Percentiles rank a stretch among this genome's conserved stretches.
These are phyloP conservation scores for mouse (Mus musculus) DNA, from an alignment of 2,113 vertebrate genomes.

Conservation along the genomic window DNA sequence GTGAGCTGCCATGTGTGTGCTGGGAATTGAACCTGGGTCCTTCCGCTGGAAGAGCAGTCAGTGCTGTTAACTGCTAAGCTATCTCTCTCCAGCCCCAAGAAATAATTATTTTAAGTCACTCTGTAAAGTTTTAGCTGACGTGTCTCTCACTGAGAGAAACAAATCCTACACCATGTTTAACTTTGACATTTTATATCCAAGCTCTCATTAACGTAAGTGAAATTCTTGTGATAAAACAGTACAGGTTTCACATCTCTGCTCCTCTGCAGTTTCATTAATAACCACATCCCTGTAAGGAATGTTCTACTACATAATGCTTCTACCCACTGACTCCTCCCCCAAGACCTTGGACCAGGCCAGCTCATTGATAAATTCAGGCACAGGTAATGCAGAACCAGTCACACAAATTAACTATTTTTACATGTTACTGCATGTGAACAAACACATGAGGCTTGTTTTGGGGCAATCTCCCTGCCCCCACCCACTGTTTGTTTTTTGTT, in stretches of 20 bases:
- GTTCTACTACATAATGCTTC: too few species aligned
- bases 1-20: neutral
- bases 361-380: neutral
- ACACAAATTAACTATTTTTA: neutral
- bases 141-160: neutral
- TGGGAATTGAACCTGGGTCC: neutral
- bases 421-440: neutral
- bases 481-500: neutral
- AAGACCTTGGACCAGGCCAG: neutral
- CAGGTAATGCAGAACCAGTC: neutral
- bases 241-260: neutral
- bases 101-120: neutral
- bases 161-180: neutral
- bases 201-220: neutral
- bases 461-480: too few species aligned
- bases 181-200: neutral
- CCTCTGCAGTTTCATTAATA: neutral
- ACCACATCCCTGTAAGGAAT: neutral
- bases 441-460: neutral
- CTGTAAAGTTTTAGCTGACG: neutral
- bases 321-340: too few species aligned
- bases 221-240: neutral
- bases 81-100: neutral
- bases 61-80: neutral
- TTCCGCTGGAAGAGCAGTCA: neutral